Percentiles rank a stretch among this genome's conserved stretches.
phyloP scores from a whole-genome alignment of 2,888 invertebrate species.

The Cerastis rubricosa region DNA sequence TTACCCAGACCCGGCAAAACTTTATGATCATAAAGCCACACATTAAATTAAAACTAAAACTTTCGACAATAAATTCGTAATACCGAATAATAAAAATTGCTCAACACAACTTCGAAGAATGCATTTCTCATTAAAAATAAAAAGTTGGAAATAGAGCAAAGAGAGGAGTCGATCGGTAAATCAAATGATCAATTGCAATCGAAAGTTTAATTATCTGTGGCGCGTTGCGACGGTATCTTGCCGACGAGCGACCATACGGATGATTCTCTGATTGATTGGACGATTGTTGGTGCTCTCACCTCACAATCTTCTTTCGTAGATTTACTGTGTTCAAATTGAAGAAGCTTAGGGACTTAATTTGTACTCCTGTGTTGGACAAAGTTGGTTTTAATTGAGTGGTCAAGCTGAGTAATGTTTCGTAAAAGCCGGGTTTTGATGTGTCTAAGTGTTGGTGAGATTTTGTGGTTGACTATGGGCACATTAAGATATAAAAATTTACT shows the following conservation, averaged over 20 bases:
- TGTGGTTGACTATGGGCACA: neutral
- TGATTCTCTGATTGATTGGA: conserved; percentile 69
- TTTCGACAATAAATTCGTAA: conserved; percentile 41
- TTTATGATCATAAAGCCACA: conserved; percentile 23
- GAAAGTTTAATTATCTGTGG: conserved; percentile 68
- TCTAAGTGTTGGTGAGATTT: neutral
- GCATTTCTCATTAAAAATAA: conserved; percentile 73
- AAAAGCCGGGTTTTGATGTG: neutral
- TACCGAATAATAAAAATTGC: conserved; percentile 42
- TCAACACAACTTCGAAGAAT: conserved; percentile 61
- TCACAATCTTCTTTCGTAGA: conserved; percentile 59
- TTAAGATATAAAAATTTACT: neutral
- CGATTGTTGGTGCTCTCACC: conserved; percentile 73
- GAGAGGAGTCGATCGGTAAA: conserved; percentile 68
- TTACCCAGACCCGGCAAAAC: conserved; percentile 19
- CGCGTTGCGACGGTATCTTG: conserved; percentile 69
- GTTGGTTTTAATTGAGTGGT: conserved; percentile 47
- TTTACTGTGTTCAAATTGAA: conserved; percentile 45
- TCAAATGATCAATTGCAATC: conserved; percentile 72
- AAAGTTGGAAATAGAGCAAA: conserved; percentile 68
- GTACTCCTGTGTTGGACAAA: conserved; percentile 26
- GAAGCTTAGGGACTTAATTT: conserved; percentile 43
- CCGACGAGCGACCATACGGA: conserved; percentile 62
- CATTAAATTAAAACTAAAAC: conserved; percentile 38
- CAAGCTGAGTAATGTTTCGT: conserved; percentile 27